Conservation (phyloP, 2,888 invertebrate species). For the Spialia ferax region DNA sequence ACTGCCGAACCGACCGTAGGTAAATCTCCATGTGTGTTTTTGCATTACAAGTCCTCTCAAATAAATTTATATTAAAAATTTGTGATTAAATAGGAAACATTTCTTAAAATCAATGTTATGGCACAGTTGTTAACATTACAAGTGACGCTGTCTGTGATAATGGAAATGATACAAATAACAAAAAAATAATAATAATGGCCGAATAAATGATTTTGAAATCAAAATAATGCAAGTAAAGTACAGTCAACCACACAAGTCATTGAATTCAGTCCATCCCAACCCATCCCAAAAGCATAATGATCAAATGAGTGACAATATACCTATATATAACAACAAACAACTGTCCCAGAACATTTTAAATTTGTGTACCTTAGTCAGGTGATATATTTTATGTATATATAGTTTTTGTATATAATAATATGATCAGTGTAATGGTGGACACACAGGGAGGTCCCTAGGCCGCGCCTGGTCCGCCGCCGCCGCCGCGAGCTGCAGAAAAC, state of each 20-base stretch:
- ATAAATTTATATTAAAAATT: neutral
- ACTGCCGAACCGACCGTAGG: conserved; percentile 25
- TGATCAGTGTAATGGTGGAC: neutral
- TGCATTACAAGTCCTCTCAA: neutral
- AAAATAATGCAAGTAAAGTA: too few species aligned
- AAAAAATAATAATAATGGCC: neutral
- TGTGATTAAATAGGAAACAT: too few species aligned
- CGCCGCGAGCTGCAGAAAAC: conserved; percentile 37
- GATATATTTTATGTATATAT: too few species aligned
- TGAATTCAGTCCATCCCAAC: too few species aligned
- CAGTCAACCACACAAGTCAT: too few species aligned
- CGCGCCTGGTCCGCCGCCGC: conserved; percentile 34
- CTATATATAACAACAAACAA: too few species aligned
- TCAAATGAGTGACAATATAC: too few species aligned
- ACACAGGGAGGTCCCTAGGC: too few species aligned
- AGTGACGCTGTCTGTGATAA: neutral
- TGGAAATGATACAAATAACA: neutral
- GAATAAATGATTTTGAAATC: neutral
- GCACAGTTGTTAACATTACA: neutral
- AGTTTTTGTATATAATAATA: too few species aligned
- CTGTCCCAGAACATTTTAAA: neutral
- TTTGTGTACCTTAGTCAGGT: neutral
- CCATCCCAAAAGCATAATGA: neutral
- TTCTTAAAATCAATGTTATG: neutral
- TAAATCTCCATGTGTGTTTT: conserved; percentile 31